Conservation (phyloP, 2,113 vertebrate species). For the Rostratula benghalensis region DNA sequence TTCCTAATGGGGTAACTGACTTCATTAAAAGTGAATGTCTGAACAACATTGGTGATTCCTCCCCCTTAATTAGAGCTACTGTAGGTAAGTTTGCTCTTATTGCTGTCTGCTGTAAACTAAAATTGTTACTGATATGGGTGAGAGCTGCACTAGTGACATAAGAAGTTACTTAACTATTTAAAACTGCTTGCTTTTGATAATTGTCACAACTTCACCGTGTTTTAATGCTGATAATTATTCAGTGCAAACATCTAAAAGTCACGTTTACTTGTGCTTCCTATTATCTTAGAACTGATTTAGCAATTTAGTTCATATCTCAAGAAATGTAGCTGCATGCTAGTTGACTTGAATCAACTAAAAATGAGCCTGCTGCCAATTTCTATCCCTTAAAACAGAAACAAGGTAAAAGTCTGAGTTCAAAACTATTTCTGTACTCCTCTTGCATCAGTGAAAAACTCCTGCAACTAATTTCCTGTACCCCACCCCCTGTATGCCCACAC, state of each 20-base stretch:
- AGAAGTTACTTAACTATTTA: not conserved
- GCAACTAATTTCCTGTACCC: not conserved
- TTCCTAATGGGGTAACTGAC: conserved; percentile 92
- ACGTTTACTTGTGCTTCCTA: not conserved
- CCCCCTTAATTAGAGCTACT: conserved; percentile 93
- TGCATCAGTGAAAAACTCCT: not conserved
- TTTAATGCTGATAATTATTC: not conserved
- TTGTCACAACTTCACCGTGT: not conserved
- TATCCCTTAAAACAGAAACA: not conserved
- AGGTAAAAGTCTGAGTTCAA: not conserved
- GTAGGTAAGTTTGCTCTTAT: conserved; percentile 83
- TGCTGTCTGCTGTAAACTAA: not conserved
- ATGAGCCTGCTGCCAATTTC: not conserved
- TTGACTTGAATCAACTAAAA: not conserved
- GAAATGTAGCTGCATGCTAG: not conserved
- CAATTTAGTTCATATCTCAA: not conserved
- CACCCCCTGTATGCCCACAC: accelerated
- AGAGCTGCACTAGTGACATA: not conserved
- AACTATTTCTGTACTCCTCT: not conserved
- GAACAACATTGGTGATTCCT: conserved; percentile 93
- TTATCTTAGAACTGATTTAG: not conserved
- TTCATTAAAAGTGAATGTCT: conserved; percentile 97
- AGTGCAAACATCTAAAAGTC: not conserved
- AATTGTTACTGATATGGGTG: not conserved
- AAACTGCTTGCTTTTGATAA: not conserved